Base-by-base conservation (phyloP, 2,888 invertebrate genomes). In the Tanypteryx hageni region DNA sequence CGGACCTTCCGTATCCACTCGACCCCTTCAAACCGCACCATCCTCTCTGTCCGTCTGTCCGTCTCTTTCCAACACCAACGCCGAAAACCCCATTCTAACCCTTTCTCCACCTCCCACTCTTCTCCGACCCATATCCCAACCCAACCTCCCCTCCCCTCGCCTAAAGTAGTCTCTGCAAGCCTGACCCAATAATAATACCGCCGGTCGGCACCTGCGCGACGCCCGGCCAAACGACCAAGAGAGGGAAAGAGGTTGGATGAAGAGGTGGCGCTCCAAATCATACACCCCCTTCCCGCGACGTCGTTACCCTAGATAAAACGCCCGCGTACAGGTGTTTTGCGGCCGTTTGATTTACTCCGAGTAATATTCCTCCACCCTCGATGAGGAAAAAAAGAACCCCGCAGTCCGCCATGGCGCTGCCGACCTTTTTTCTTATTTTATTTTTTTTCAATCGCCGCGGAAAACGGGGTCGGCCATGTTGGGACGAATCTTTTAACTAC, bases 291-390 rank as follows among this genome's bases (percentile, higher is more conserved):
- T 27, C 27, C 18, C 76, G 13, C 27, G 76, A 22, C 76, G 22
- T 76, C 76, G 76, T 76, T 76, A 27, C 76, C 76, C 76, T 76
- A 76, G 76, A 76, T 76, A 76, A 76, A 76, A 76, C 27, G 44
- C 22, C 76, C 76, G 76, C 76, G 76, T 76, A 76, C 76, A 76
- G 76, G 76, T 76, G 76, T 76, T 76, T 76, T 76, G 76, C 13
- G 76, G 76, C 27, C 18, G 76, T 22, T 76, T 76, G 76, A 76
- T 76, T 76, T 76, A 76, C 76, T 76, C 18, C 22, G 76, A 76
- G 76, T 22, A 76, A 76, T 76, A 22, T 76, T 10, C 22, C 27
- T 76, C 76, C 76, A 27, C 76, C 76, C 22, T 22, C 16, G 68
- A 18, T 68, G n/a, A 22, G 68, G 76, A 76, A 76, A 76, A 76